Base-by-base conservation (phyloP, 2,797 vertebrate genomes). In the Austrolebias charrua region DNA sequence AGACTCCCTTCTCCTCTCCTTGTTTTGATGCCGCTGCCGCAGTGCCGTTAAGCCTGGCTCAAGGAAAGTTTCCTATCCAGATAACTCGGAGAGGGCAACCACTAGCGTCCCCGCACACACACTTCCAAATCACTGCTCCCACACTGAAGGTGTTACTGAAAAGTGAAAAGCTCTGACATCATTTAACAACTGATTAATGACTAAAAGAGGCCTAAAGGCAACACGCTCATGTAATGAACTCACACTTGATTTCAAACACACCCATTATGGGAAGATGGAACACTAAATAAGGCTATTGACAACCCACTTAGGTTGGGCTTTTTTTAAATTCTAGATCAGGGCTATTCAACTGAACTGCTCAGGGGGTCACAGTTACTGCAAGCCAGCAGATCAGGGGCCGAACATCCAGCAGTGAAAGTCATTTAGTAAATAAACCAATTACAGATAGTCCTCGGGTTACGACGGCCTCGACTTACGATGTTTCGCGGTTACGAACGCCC, bases 1-100 rank as follows among this genome's bases (percentile, higher is more conserved):
- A 90, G 88, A 87, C 80, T 88, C 71, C 62, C 78, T 81, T 88
- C 90, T 91, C 90, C 88, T 89, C 77, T 44, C 38, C 59, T 53
- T 73, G 76, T 61, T 73, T 66, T 73, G 71, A 76, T 5, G 43
- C 55, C 63, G 46, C 79, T 81, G 83, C 80, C 70, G 6, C 57
- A 78, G 83, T 83, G 82, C 85, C 75, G 69, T 75, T 75, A 78
- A 83, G 83, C 84, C 49, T 35, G 2, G 1, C 0, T 0, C 45
- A 66, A 42, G 46, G 19, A 6, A 63, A 60, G 42, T 28, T 45
- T 33, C 48, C 50, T 49, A 49, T 35, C 57, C 40, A 16, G 55
- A 48, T 4, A 55, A 44, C 9, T 29, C 19, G 14, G 6, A 29
- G 18, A 13, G 40, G 29, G 11, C 48, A 48, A 19, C 60, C 55